Evolutionary conservation across 1,140 invertebrate species (phyloP), one percentile per base, ranked within the genome.

Genomic region (Drosophila lowei): DNA sequence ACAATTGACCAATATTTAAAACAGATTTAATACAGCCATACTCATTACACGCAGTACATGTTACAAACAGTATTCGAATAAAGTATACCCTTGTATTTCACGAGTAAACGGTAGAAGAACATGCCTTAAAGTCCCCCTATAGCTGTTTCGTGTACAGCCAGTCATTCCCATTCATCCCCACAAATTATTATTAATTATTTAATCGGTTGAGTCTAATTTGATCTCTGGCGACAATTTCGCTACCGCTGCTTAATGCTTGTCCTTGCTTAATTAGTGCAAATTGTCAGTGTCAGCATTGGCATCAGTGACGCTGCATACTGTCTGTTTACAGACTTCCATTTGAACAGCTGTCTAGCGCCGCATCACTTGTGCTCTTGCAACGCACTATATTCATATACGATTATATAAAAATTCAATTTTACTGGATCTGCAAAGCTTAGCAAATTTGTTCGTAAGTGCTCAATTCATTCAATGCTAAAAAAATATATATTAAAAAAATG

Each of bases 171-270:
- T 47, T 64, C 52, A 50, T 47, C n/a, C 55, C 38, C 23, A 43
- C 53, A 73, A 73, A 73, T 73, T 48, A 73, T 64, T 73, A 84
- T 84, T 84, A 84, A 84, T 84, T 85, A 85, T 85, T 79, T 85
- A 85, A 76, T 73, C 76, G 44, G 56, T 72, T 77, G 58, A 56
- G 55, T 64, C 72, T 60, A 65, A 77, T 77, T 81, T 73, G 67
- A 73, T 81, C 66, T 76, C 59, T 68, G 67, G 64, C 15, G 60
- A 38, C 59, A 61, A 81, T 66, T 68, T 80, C 56, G 68, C 72
- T 62, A 60, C 55, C 67, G 49, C 67, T 77, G 77, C 78, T 52
- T 75, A 70, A 77, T 66, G 52, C 55, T 53, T 84, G 79, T 72
- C 79, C 75, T 84, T 84, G 79, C 56, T 71, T 84, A 83, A 83